Conservation (phyloP, 2,888 invertebrate species). For the Smittia sp. region DNA sequence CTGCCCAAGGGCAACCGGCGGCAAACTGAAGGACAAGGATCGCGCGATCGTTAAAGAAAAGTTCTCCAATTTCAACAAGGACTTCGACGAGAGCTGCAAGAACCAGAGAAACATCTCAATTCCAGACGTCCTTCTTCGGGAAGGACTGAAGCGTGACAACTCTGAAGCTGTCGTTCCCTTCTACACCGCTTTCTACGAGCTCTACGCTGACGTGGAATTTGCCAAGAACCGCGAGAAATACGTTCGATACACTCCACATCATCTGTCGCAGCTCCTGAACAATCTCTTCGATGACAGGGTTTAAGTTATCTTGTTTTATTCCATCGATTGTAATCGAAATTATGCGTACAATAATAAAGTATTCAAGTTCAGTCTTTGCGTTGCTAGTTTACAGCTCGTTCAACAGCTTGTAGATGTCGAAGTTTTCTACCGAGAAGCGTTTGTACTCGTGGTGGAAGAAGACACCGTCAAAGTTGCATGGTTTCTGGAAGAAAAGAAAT, state of each 20-base stretch:
- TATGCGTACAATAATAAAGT: too few species aligned
- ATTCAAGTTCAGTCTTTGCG: too few species aligned
- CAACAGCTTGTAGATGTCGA: too few species aligned
- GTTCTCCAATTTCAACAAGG: conserved; percentile 93
- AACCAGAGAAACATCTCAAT: conserved; percentile 88
- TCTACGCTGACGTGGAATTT: conserved; percentile 70
- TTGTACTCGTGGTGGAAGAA: background rate
- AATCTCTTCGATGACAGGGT: conserved; percentile 81
- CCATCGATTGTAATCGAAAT: too few species aligned
- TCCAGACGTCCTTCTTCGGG: conserved; percentile 86
- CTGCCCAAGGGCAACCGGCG: conserved; percentile 62
- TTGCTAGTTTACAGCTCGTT: too few species aligned
- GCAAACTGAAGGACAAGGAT: conserved; percentile 82
- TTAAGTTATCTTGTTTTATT: background rate
- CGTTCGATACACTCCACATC: conserved; percentile 82
- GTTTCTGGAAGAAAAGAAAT: background rate
- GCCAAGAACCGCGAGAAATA: conserved; percentile 94
- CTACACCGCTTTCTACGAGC: conserved; percentile 77
- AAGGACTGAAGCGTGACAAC: conserved; percentile 84
- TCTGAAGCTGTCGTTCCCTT: conserved; percentile 82
- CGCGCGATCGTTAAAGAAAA: conserved; percentile 82
- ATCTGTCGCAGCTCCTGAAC: conserved; percentile 79
- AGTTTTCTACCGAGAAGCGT: background rate
- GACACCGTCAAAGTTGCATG: background rate
- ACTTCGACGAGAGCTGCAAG: conserved; percentile 84